Evolutionary conservation across 2,888 invertebrate genomes (phyloP), one percentile per base, ranked within the genome.

Genomic region (Euphydryas editha): DNA sequence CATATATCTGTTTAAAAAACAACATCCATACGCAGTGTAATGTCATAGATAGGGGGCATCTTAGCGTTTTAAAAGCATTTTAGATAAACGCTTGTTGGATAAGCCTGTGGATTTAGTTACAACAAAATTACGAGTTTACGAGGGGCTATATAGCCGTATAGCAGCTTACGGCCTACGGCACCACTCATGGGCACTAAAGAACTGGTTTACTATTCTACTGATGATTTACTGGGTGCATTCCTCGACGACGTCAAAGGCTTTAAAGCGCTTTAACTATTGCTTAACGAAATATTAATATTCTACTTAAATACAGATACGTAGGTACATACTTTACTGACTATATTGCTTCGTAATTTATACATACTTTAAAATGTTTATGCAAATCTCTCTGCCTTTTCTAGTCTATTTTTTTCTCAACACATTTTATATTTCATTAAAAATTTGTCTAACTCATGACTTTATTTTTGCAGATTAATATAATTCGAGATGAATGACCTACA

Each of bases 221-320:
- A 89, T 89, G 88, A 91, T 90, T 90, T 89, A 90, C 83, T 88
- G 84, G 85, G 80, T 86, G 86, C 88, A 89, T 91, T 88, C 88
- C 78, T 79, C 73, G 75, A 82, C 80, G 82, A 79, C 79, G 77
- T 77, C 75, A 71, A 66, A 62, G 21, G 30, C 39, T 36, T 18
- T 39, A 47, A 44, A 54, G 20, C 24, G 44, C 55, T 20, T 20
- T 55, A 57, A 7, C 18, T 39, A 56, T 17, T 42, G 54, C 54
- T 54, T 10, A 30, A 54, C 36, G 21, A 21, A 54, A n/a, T 54
- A n/a, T 24, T 54, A 30, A 54, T 54, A 39, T 39, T 39, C 30
- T 30, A 30, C 30, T 30, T 5, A 30, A 30, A 30, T 30, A 2
- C 8, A 30, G 6, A 30, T 30, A 24, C 2, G 18, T 49, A 49